phyloP scores from a whole-genome alignment of 2,888 invertebrate genomes.

The Drosophila lutescens region DNA sequence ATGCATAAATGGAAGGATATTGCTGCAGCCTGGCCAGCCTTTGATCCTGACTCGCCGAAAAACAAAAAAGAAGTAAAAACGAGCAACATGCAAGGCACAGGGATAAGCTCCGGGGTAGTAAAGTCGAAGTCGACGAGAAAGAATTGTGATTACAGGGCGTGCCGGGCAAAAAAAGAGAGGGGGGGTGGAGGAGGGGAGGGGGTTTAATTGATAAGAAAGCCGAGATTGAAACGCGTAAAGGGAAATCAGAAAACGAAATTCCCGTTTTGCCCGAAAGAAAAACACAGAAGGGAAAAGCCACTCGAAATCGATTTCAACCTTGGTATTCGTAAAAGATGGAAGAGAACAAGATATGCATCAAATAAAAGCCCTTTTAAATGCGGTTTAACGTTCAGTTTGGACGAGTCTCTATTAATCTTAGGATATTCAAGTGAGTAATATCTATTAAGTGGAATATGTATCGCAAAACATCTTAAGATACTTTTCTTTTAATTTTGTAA shows the following conservation, averaged over 20 bases:
- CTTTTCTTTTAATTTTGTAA: too few species aligned
- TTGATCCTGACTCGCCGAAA: slow-evolving; percentile 38
- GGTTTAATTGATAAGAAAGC: slow-evolving; percentile 41
- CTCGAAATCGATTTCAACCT: background rate
- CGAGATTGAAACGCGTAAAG: slow-evolving; percentile 33
- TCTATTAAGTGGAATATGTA: too few species aligned
- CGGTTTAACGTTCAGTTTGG: background rate
- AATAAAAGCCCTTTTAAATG: background rate
- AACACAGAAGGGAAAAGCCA: background rate
- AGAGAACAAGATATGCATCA: too few species aligned
- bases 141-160: slow-evolving; percentile 26
- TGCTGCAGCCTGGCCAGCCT: slow-evolving; percentile 41
- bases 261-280: slow-evolving; percentile 9
- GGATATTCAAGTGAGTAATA: too few species aligned
- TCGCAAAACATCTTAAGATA: too few species aligned
- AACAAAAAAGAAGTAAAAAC: slow-evolving; percentile 19
- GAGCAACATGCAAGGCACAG: slow-evolving; percentile 3
- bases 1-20: slow-evolving; percentile 65
- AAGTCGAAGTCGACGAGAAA: slow-evolving; percentile 1
- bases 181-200: background rate
- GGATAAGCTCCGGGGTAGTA: slow-evolving; percentile 4
- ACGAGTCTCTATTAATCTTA: too few species aligned
- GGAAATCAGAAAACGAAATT: slow-evolving; percentile 32
- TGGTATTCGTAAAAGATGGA: background rate
- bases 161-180: background rate